Percentiles rank a stretch among this genome's conserved stretches.
phyloP scores from a whole-genome alignment of 2,113 vertebrate genomes.

The Thermophis baileyi region DNA sequence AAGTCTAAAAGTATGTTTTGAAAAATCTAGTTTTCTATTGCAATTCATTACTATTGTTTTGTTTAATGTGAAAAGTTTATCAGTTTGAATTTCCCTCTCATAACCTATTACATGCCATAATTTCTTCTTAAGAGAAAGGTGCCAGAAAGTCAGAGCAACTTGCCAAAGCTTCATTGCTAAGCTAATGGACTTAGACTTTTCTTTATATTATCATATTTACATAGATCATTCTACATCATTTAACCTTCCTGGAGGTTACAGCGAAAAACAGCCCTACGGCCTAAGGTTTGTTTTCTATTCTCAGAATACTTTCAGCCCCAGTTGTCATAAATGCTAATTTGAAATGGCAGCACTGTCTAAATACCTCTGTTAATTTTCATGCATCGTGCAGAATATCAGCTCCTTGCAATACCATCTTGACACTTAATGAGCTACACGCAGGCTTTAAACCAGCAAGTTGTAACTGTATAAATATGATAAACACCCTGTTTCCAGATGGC shows the following conservation, averaged over 20 bases:
- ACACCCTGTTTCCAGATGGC: conserved; percentile 76
- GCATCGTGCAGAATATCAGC: conserved; percentile 27
- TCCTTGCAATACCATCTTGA: conserved; percentile 49
- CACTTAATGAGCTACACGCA: conserved; percentile 62
- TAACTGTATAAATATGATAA: conserved; percentile 75
- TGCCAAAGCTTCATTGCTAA: not conserved
- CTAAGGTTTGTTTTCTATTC: not conserved
- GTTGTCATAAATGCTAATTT: conserved; percentile 30
- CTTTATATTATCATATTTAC: not conserved
- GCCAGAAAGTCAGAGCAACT: not conserved
- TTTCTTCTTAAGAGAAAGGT: not conserved
- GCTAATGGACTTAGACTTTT: not conserved
- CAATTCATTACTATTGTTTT: not conserved
- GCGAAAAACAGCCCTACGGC: not conserved
- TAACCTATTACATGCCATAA: not conserved
- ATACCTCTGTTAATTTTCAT: conserved; percentile 52
- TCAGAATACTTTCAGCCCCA: not conserved
- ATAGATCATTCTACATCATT: not conserved
- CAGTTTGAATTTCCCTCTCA: not conserved
- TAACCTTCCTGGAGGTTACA: not conserved
- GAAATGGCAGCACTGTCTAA: conserved; percentile 32
- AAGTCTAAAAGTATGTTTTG: not conserved
- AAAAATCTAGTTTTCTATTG: not conserved
- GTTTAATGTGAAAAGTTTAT: not conserved
- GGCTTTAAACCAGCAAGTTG: conserved; percentile 63